A percentile compares a stretch with the other conserved stretches of the same genome.
phyloP scores from a whole-genome alignment of 2,888 invertebrate genomes.

The Nezara viridula region DNA sequence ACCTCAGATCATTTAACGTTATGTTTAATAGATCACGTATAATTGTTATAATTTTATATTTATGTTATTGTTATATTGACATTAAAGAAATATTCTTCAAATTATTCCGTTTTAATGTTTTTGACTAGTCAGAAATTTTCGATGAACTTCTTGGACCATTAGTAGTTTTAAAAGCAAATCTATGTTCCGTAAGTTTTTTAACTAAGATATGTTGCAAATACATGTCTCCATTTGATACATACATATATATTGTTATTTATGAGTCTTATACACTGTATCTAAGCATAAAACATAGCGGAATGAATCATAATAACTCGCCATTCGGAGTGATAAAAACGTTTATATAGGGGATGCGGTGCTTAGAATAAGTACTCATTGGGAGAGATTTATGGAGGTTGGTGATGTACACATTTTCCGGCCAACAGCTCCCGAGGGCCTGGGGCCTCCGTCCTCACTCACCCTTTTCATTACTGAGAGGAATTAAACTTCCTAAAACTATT shows the following conservation, averaged over 20 bases:
- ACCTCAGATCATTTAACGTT: too few species aligned
- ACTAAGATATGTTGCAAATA: too few species aligned
- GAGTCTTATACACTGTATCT: background rate
- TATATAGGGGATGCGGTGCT: background rate
- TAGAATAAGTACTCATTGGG: background rate
- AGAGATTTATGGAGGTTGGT: conserved; percentile 2
- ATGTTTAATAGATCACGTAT: too few species aligned
- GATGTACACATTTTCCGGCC: conserved; percentile 29
- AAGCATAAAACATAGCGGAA: background rate
- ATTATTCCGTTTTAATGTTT: too few species aligned
- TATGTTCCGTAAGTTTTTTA: too few species aligned
- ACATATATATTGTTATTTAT: background rate
- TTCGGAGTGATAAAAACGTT: background rate
- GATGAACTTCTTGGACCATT: too few species aligned
- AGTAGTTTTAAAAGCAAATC: too few species aligned
- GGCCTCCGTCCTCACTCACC: background rate
- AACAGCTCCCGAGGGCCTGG: conserved; percentile 15
- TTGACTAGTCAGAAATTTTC: too few species aligned
- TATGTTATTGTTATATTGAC: too few species aligned
- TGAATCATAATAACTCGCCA: background rate
- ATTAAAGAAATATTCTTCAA: too few species aligned
- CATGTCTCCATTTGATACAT: too few species aligned
- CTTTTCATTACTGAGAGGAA: conserved; percentile 24
- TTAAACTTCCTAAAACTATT: conserved; percentile 46
- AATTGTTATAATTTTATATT: too few species aligned